A percentile compares a stretch with the other conserved stretches of the same genome.
These are phyloP conservation scores for Phylloscopus trochiloides DNA, from an alignment of 2,113 vertebrate genomes.

Conservation along the genomic window DNA sequence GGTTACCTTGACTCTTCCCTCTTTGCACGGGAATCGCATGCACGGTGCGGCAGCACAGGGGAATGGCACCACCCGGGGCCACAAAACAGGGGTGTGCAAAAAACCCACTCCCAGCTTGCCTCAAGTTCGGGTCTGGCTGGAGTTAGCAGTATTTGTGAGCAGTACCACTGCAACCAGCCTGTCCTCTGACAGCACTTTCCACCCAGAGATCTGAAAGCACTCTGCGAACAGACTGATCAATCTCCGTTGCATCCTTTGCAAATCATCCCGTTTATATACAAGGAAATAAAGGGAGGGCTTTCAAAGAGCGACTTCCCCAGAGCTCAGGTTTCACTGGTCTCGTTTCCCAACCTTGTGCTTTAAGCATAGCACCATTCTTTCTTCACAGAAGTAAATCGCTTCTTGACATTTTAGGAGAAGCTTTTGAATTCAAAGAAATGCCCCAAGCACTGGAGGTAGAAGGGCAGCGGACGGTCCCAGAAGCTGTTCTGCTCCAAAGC, in stretches of 20 bases:
- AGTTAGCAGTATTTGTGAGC: background rate
- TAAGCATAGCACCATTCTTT: constrained; percentile 4
- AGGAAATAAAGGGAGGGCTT: background rate
- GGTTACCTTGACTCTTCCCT: background rate
- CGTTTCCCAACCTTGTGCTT: background rate
- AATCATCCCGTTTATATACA: background rate
- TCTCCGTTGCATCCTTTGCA: background rate
- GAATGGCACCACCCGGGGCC: background rate
- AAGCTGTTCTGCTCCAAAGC: background rate
- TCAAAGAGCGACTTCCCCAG: background rate
- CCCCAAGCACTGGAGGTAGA: background rate
- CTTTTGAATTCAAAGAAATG: background rate
- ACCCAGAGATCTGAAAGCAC: background rate
- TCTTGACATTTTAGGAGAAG: background rate
- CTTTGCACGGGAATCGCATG: background rate
- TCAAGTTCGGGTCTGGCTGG: background rate
- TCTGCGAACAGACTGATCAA: background rate
- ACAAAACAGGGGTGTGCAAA: background rate
- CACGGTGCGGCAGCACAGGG: background rate
- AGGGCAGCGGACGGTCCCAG: background rate
- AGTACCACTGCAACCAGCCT: background rate
- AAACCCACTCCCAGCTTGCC: background rate
- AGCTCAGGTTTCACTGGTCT: background rate
- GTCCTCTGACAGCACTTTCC: background rate
- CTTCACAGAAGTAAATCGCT: background rate